These are phyloP conservation scores for Dendrolimus houi DNA, from an alignment of 2,888 invertebrate species.

Conservation along the genomic window DNA sequence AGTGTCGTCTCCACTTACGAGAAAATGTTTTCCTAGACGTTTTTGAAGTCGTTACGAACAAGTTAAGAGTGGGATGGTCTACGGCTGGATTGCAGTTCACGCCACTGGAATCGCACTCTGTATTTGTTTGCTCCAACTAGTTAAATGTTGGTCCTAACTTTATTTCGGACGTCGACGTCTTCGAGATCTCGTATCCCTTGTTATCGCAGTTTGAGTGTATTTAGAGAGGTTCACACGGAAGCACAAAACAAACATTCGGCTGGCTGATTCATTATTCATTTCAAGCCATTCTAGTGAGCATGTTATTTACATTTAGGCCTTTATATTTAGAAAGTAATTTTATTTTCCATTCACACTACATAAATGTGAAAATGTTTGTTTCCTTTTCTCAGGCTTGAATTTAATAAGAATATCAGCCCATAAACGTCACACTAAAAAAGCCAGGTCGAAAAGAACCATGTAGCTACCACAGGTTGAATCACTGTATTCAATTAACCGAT, in stretches of 20 bases:
- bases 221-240: conserved; percentile 21
- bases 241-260: conserved; percentile 16
- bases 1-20: conserved; percentile 20
- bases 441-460: too few species aligned
- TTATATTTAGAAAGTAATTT: too few species aligned
- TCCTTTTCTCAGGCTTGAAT: too few species aligned
- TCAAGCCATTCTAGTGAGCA: too few species aligned
- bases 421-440: too few species aligned
- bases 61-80: conserved; percentile 28
- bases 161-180: conserved; percentile 54
- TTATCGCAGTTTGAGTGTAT: conserved; percentile 53
- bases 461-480: too few species aligned
- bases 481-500: too few species aligned
- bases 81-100: conserved; percentile 38
- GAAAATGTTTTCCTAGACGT: conserved; percentile 42
- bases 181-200: conserved; percentile 47
- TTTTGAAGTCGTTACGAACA: conserved; percentile 42
- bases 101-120: conserved; percentile 50
- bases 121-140: conserved; percentile 68
- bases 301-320: too few species aligned
- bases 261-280: too few species aligned
- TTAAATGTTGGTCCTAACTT: conserved; percentile 68
- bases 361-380: too few species aligned
- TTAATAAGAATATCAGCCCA: too few species aligned
- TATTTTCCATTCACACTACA: too few species aligned